A percentile compares a stretch with the other conserved stretches of the same genome.
Evolutionary conservation across 2,113 vertebrate species (phyloP).

Genomic region (Plecotus auritus): DNA sequence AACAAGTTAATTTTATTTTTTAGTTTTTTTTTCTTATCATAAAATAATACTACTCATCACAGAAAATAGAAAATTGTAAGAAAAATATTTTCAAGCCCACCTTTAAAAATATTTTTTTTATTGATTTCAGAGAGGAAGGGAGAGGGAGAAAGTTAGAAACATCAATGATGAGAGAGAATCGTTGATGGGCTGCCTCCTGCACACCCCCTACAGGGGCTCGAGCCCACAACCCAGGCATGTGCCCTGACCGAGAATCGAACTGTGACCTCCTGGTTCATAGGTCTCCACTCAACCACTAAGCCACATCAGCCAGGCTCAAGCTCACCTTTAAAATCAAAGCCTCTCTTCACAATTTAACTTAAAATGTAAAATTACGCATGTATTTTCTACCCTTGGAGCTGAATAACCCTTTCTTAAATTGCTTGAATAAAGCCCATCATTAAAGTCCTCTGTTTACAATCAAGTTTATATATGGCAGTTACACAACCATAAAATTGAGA

Average conservation of each 20-base stretch:
- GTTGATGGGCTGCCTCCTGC: no score
- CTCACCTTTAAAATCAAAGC: conserved; percentile 14
- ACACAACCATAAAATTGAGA: conserved; percentile 38
- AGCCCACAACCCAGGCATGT: no score
- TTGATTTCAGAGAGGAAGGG: no score
- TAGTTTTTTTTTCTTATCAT: neutral
- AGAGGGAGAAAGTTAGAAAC: no score
- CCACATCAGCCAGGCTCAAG: neutral
- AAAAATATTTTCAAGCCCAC: neutral
- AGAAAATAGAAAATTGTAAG: conserved; percentile 21
- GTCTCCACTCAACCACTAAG: no score
- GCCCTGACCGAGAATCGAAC: no score
- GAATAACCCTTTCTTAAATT: neutral
- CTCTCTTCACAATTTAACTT: neutral
- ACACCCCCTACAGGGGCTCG: no score
- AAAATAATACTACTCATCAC: conserved; percentile 1
- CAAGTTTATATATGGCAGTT: neutral
- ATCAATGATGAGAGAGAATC: no score
- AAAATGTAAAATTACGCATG: conserved; percentile 8
- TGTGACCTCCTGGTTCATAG: no score
- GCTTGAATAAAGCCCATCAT: neutral
- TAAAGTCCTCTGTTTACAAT: conserved; percentile 61
- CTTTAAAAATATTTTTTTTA: no score
- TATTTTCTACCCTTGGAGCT: neutral
- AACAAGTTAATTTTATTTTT: conserved; percentile 3